Percentiles rank a stretch among this genome's conserved stretches.
Evolutionary conservation across 1,140 invertebrate species (phyloP).

Genomic region (Sminthurinus signatus): DNA sequence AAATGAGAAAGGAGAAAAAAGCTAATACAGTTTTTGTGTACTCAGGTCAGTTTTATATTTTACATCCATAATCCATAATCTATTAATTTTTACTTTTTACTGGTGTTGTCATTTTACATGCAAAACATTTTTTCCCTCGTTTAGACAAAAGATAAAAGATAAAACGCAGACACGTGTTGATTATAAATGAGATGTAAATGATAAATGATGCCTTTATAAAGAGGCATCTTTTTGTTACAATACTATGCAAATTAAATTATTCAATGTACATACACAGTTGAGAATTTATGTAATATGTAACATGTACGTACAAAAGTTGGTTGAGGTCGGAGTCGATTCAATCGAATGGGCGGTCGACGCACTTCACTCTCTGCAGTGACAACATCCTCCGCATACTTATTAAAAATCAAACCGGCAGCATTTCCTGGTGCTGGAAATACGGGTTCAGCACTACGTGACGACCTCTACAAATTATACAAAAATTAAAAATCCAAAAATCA

Average conservation of each 20-base stretch:
- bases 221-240: neutral
- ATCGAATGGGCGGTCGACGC: neutral
- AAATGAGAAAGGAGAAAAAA: too few relatives aligned
- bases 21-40: too few relatives aligned
- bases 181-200: too few relatives aligned
- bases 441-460: conserved; percentile 34
- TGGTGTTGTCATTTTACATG: too few relatives aligned
- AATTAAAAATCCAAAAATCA: too few relatives aligned
- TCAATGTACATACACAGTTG: too few relatives aligned
- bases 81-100: too few relatives aligned
- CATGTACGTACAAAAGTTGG: neutral
- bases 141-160: neutral
- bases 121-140: too few relatives aligned
- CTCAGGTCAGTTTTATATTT: too few relatives aligned
- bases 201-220: too few relatives aligned
- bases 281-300: neutral
- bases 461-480: conserved; percentile 34
- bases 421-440: conserved; percentile 8
- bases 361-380: neutral
- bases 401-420: conserved; percentile 22
- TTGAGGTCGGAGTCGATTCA: neutral
- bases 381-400: conserved; percentile 39
- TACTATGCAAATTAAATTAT: neutral
- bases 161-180: neutral
- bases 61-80: too few relatives aligned